These are phyloP conservation scores for Nicator chloris DNA, from an alignment of 2,113 vertebrate genomes.

Conservation along the genomic window DNA sequence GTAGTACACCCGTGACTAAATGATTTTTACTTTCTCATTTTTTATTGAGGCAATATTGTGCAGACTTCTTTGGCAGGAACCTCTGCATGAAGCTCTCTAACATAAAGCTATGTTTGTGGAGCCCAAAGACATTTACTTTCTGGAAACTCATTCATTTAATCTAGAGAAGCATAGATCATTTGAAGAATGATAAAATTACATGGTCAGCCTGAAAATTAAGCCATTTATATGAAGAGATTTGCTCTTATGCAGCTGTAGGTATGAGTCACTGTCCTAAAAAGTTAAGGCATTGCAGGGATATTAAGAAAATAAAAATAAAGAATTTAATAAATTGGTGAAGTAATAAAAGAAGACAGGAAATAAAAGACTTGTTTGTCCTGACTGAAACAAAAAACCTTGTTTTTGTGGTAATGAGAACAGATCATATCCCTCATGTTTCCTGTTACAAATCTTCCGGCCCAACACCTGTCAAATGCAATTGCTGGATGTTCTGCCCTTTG, in stretches of 20 bases:
- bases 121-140: neutral
- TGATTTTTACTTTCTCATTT: neutral
- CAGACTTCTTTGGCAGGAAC: neutral
- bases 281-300: neutral
- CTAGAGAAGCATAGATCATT: neutral
- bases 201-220: slow-evolving; percentile 28
- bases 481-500: neutral
- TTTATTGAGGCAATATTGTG: neutral
- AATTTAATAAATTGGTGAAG: slow-evolving; percentile 16
- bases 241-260: neutral
- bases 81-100: too few relatives aligned
- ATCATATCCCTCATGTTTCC: neutral
- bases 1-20: neutral
- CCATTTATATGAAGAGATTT: neutral
- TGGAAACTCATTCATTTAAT: neutral
- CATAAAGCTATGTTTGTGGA: neutral
- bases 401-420: neutral
- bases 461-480: neutral
- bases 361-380: neutral
- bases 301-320: slow-evolving; percentile 8
- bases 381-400: neutral
- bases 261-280: slow-evolving; percentile 27
- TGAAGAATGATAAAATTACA: slow-evolving; percentile 22
- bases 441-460: neutral
- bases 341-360: slow-evolving; percentile 16